Conservation (phyloP, 2,113 vertebrate genomes). For the Sitta europaea region DNA sequence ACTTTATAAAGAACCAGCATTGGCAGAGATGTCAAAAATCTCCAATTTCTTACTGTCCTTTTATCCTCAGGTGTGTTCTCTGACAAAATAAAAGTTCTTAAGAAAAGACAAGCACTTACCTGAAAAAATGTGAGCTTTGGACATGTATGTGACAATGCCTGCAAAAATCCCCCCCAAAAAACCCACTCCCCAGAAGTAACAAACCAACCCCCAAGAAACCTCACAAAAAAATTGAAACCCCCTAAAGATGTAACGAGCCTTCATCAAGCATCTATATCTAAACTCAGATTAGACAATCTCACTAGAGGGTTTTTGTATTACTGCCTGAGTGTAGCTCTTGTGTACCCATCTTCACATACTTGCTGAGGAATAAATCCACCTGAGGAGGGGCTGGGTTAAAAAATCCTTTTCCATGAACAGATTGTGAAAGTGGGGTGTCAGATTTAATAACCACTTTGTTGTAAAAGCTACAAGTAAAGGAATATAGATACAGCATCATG, state of each 20-base stretch:
- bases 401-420: background rate
- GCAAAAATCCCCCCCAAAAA: background rate
- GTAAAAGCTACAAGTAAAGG: background rate
- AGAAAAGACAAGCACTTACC: background rate
- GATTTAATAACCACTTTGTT: background rate
- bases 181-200: background rate
- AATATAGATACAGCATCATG: background rate
- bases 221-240: background rate
- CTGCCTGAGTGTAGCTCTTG: background rate
- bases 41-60: background rate
- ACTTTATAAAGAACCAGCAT: background rate
- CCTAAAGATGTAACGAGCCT: background rate
- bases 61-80: background rate
- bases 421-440: background rate
- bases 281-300: background rate
- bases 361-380: background rate
- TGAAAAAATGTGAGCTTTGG: background rate
- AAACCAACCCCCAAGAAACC: background rate
- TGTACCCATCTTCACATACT: background rate
- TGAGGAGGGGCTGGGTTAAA: background rate
- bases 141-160: background rate
- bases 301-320: background rate
- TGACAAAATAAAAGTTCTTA: background rate
- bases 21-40: background rate
- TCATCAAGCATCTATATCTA: background rate